Conservation (phyloP, 2,113 vertebrate genomes). For the Lycaon pictus region DNA sequence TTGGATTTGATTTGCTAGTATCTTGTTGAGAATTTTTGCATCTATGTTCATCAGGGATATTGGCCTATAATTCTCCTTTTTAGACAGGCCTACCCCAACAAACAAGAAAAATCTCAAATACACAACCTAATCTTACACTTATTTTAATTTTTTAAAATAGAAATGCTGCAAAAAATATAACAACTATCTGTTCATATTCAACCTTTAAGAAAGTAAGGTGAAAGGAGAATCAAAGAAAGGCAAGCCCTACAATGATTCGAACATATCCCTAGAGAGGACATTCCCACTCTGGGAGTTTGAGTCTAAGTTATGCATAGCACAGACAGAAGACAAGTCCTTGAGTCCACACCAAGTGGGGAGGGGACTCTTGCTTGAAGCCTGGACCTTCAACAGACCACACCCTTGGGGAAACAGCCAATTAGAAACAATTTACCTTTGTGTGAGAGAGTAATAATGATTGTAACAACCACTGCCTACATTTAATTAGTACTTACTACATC, state of each 20-base stretch:
- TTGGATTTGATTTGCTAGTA: not conserved
- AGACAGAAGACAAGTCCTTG: not conserved
- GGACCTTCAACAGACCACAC: not conserved
- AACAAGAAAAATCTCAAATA: not conserved
- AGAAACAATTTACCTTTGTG: not conserved
- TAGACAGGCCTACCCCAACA: not conserved
- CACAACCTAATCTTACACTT: not conserved
- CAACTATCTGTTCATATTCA: not conserved
- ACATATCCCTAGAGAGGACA: not conserved
- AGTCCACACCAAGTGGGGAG: not conserved
- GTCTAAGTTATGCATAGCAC: not conserved
- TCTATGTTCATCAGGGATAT: not conserved
- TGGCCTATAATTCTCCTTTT: not conserved
- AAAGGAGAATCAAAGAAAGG: not conserved
- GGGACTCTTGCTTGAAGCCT: not conserved
- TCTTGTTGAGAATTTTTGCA: not conserved
- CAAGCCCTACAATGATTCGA: accelerated
- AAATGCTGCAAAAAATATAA: not conserved
- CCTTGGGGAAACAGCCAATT: not conserved
- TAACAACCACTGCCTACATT: not conserved
- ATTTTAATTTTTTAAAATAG: not conserved
- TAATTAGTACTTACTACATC: not conserved
- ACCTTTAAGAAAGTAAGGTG: not conserved
- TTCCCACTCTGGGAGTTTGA: not conserved
- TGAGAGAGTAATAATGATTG: not conserved